Evolutionary conservation across 2,797 vertebrate species (phyloP).

Genomic region (Ctenopoma multispine): DNA sequence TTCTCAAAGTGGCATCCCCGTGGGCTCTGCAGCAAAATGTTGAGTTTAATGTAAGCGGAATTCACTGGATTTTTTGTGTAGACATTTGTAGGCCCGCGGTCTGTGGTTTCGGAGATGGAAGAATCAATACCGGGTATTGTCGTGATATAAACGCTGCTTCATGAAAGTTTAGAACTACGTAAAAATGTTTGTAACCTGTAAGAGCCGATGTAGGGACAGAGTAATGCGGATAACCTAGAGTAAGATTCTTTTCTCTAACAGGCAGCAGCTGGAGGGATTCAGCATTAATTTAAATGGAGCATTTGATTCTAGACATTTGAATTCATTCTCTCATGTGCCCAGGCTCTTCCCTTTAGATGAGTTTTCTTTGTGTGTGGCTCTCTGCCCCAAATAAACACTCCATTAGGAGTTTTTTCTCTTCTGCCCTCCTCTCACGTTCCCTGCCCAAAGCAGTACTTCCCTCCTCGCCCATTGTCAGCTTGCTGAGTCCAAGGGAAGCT

Average conservation of each 20-base stretch:
- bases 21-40: slow-evolving; percentile 8
- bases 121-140: neutral
- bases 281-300: slow-evolving; percentile 64
- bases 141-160: slow-evolving; percentile 12
- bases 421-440: slow-evolving; percentile 56
- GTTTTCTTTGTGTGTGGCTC: slow-evolving; percentile 71
- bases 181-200: slow-evolving; percentile 41
- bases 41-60: slow-evolving; percentile 13
- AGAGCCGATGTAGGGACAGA: slow-evolving; percentile 22
- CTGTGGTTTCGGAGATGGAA: neutral
- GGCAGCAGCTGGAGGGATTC: slow-evolving; percentile 52
- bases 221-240: slow-evolving; percentile 36
- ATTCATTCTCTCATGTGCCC: slow-evolving; percentile 54
- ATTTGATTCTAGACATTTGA: slow-evolving; percentile 65
- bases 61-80: slow-evolving; percentile 5
- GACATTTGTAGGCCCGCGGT: neutral
- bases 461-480: slow-evolving; percentile 67
- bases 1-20: slow-evolving; percentile 21
- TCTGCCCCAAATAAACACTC: slow-evolving; percentile 75
- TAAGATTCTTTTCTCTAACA: slow-evolving; percentile 51
- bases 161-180: slow-evolving; percentile 17
- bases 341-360: slow-evolving; percentile 57
- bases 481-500: slow-evolving; percentile 58
- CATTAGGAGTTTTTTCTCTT: slow-evolving; percentile 71
- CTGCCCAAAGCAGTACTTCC: slow-evolving; percentile 66